A percentile compares a stretch with the other conserved stretches of the same genome.
Evolutionary conservation across 2,888 invertebrate species (phyloP).

Genomic region (Carpatolechia fugitivella): DNA sequence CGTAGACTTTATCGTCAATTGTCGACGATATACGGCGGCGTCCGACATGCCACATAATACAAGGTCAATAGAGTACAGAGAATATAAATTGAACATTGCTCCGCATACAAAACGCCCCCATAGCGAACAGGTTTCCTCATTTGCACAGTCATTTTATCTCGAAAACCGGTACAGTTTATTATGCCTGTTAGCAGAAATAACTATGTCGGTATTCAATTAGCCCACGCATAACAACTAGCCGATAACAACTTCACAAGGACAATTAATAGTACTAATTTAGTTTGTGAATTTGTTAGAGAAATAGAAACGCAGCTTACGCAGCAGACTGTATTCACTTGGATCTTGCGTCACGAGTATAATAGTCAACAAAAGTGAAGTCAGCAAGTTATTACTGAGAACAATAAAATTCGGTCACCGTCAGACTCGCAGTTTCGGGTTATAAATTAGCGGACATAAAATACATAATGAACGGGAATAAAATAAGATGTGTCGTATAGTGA

Average conservation of each 20-base stretch:
- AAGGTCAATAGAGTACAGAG: constrained; percentile 54
- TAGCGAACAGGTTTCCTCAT: constrained; percentile 28
- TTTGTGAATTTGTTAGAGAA: not conserved
- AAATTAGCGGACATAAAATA: constrained; percentile 63
- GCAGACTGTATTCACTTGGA: too few species aligned
- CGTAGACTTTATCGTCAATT: constrained; percentile 41
- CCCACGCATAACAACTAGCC: constrained; percentile 7
- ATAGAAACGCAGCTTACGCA: not conserved
- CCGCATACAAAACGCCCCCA: constrained; percentile 7
- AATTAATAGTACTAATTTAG: constrained; percentile 7
- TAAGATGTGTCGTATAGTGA: constrained; percentile 65
- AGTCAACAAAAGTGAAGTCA: constrained; percentile 27
- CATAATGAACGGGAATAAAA: constrained; percentile 60
- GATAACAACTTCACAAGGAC: constrained; percentile 16
- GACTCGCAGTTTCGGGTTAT: constrained; percentile 36
- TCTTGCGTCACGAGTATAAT: constrained; percentile 28
- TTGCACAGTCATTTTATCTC: constrained; percentile 20
- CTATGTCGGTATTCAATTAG: constrained; percentile 11
- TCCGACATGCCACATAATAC: constrained; percentile 25
- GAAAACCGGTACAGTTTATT: constrained; percentile 23
- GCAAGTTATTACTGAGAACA: constrained; percentile 36
- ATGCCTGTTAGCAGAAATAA: constrained; percentile 9
- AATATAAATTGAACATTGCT: constrained; percentile 38
- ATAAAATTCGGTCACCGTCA: constrained; percentile 35
- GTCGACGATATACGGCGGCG: constrained; percentile 18